A percentile compares a stretch with the other conserved stretches of the same genome.
phyloP scores from a whole-genome alignment of 2,797 vertebrate genomes.

The Ambastaia sidthimunki region DNA sequence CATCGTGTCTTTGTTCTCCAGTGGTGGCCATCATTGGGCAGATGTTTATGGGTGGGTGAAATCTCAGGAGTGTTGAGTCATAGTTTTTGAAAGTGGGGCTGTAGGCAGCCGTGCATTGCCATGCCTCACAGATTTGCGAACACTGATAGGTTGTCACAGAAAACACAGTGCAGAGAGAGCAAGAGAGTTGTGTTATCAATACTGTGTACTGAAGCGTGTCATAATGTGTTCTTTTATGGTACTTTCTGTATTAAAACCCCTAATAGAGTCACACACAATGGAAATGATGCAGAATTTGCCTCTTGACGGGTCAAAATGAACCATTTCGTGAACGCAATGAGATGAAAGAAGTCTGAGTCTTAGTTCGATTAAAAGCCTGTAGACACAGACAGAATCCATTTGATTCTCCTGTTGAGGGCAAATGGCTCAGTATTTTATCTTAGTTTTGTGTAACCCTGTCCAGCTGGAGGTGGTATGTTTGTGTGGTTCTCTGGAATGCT shows the following conservation, averaged over 20 bases:
- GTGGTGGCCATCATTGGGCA: slow-evolving; percentile 34
- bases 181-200: slow-evolving; percentile 50
- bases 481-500: background rate
- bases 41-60: slow-evolving; percentile 33
- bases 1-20: slow-evolving; percentile 9
- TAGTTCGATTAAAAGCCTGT: slow-evolving; percentile 28
- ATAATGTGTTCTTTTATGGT: slow-evolving; percentile 51
- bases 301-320: slow-evolving; percentile 39
- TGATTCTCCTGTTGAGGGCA: slow-evolving; percentile 28
- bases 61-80: slow-evolving; percentile 23
- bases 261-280: slow-evolving; percentile 46
- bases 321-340: slow-evolving; percentile 37
- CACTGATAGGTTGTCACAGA: slow-evolving; percentile 57
- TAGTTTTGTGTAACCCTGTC: slow-evolving; percentile 12
- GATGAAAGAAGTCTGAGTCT: slow-evolving; percentile 36
- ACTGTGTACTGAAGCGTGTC: slow-evolving; percentile 66
- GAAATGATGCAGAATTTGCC: slow-evolving; percentile 43
- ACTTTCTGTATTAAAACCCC: slow-evolving; percentile 48
- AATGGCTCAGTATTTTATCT: background rate
- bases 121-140: slow-evolving; percentile 59
- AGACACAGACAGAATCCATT: slow-evolving; percentile 44
- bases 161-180: slow-evolving; percentile 51
- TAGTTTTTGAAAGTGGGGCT: slow-evolving; percentile 46
- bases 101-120: slow-evolving; percentile 50
- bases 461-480: background rate